phyloP scores from a whole-genome alignment of 2,797 vertebrate genomes.

The Brotula barbata region DNA sequence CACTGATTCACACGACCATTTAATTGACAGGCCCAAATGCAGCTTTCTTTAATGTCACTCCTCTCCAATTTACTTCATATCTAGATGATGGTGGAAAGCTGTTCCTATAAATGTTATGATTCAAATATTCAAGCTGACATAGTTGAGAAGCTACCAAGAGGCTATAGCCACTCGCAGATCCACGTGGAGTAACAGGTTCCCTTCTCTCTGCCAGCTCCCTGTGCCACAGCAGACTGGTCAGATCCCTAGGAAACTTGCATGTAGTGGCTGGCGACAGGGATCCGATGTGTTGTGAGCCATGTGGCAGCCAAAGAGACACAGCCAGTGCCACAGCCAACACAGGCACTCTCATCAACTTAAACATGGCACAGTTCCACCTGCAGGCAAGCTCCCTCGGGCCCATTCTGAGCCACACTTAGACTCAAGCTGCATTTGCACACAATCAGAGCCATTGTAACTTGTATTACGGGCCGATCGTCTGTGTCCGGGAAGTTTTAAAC shows the following conservation, averaged over 20 bases:
- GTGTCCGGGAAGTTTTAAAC: too few relatives aligned
- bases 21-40: neutral
- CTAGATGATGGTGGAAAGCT: neutral
- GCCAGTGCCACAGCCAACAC: constrained; percentile 66
- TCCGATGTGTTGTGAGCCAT: constrained; percentile 70
- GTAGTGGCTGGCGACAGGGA: constrained; percentile 76
- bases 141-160: constrained; percentile 47
- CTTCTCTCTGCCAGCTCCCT: constrained; percentile 79
- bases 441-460: neutral
- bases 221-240: constrained; percentile 78
- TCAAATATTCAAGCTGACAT: neutral
- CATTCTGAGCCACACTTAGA: constrained; percentile 45
- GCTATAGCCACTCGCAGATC: constrained; percentile 67
- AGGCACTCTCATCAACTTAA: constrained; percentile 73
- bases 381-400: constrained; percentile 69
- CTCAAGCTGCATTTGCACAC: constrained; percentile 44
- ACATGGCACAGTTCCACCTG: constrained; percentile 69
- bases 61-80: neutral
- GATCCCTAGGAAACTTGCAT: constrained; percentile 81
- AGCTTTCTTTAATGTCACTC: neutral
- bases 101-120: neutral
- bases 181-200: constrained; percentile 58
- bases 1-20: neutral
- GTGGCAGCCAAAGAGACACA: constrained; percentile 68
- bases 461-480: too few relatives aligned